These are phyloP conservation scores for Megalopta genalis DNA, from an alignment of 1,140 invertebrate genomes.

Conservation along the genomic window DNA sequence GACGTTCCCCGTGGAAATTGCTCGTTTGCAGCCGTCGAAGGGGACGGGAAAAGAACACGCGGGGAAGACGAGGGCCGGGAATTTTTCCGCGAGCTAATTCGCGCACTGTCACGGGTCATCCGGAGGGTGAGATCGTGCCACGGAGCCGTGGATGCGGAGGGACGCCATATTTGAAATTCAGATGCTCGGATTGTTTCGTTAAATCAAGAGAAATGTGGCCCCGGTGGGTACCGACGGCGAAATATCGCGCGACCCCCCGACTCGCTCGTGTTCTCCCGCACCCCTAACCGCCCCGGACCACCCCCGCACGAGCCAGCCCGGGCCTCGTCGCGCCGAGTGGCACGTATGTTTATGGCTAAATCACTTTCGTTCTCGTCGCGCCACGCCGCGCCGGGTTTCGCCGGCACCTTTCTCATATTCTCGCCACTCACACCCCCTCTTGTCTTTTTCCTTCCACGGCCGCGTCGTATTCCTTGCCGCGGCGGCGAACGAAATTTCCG, in stretches of 20 bases:
- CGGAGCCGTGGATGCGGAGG: not conserved
- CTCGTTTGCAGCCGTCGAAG: constrained; percentile 15
- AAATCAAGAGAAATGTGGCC: constrained; percentile 75
- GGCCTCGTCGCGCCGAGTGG: constrained; percentile 16
- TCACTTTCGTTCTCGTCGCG: constrained; percentile 65
- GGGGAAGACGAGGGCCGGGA: not conserved
- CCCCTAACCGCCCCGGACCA: too few relatives aligned
- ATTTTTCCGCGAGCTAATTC: constrained; percentile 53
- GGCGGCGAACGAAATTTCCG: constrained; percentile 29
- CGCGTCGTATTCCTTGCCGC: not conserved
- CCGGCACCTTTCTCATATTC: constrained; percentile 51
- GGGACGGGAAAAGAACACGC: too few relatives aligned
- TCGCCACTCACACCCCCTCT: not conserved
- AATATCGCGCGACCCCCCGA: constrained; percentile 49
- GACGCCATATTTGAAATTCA: constrained; percentile 72
- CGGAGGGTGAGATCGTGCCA: constrained; percentile 3
- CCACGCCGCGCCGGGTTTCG: constrained; percentile 32
- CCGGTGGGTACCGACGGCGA: constrained; percentile 65
- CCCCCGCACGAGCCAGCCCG: too few relatives aligned
- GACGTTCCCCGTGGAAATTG: constrained; percentile 23
- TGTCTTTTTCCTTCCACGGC: not conserved
- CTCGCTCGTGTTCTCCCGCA: constrained; percentile 3
- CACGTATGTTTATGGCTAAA: constrained; percentile 64
- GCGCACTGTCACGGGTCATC: constrained; percentile 50
- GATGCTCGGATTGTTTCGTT: constrained; percentile 73